Evolutionary conservation across 2,113 vertebrate species (phyloP), one percentile per base, ranked within the genome.

Genomic region (Ophthalmotilapia sp.): DNA sequence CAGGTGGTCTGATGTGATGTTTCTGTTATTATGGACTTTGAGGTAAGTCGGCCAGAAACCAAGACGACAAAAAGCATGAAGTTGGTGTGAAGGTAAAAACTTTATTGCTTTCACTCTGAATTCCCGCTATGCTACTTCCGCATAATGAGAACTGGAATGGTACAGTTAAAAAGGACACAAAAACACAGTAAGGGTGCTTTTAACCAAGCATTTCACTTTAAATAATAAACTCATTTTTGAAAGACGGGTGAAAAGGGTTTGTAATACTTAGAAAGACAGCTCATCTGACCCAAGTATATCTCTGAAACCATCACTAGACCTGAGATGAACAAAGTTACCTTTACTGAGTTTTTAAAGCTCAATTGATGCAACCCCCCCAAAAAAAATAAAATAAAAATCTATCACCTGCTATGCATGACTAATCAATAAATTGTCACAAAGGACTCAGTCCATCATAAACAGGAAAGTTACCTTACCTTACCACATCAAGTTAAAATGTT

Each of bases 21-120:
- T 19, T 5, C 65, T 53, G 77, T 81, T 36, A 47, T 75, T 62
- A 42, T 17, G 17, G 12, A 80, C 14, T 33, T 65, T 33, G 31
- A 23, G 19, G 12, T 13, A 55, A 21, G 6, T 42, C 6, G 2
- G 79, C 19, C 31, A 29, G 36, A 81, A 81, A 45, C 29, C 19
- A 53, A 36, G 49, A 79, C 3, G 0, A 36, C 33, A 60, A 17
- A 58, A 45, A 31, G 15, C 42, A 9, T 19, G 12, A 10, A 33
- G 9, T 31, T 49, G 26, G 54, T 10, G 12, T 79, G 56, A 84
- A 82, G 38, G 85, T 88, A 86, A 86, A 92, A 94, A 90, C 54
- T 90, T 92, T 92, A 93, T 93, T 93, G 86, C 89, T 89, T 9
- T 33, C 58, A 42, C 56, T 56, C 40, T 13, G 15, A 85, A 73